Conservation (phyloP, 2,888 invertebrate genomes). For the Odontocerum albicorne region DNA sequence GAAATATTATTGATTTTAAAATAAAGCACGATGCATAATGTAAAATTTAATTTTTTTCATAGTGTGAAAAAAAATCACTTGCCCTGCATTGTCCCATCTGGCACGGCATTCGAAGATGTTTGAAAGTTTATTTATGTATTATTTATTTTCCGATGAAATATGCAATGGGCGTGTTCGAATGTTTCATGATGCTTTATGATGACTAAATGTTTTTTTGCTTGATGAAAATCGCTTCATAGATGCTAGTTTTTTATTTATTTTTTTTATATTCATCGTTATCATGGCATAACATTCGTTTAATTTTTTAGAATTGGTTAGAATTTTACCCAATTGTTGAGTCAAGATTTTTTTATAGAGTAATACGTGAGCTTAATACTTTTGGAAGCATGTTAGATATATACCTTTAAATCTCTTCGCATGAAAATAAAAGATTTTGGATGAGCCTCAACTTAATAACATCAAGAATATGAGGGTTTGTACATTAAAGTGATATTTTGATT, state of each 20-base stretch:
- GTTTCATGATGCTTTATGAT: conserved; percentile 2
- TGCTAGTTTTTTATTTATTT: not conserved
- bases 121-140: conserved; percentile 7
- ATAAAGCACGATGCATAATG: conserved; percentile 36
- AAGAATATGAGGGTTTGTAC: too few species aligned
- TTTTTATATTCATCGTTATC: not conserved
- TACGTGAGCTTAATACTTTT: too few species aligned
- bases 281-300: too few species aligned
- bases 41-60: conserved; percentile 27
- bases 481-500: too few species aligned
- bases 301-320: too few species aligned
- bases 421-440: too few species aligned
- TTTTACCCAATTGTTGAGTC: too few species aligned
- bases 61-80: conserved; percentile 22
- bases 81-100: conserved; percentile 36
- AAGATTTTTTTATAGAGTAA: too few species aligned
- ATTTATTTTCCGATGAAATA: conserved; percentile 28
- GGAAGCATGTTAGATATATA: too few species aligned
- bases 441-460: too few species aligned
- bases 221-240: conserved; percentile 9
- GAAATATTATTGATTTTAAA: conserved; percentile 30
- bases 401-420: too few species aligned
- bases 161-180: conserved; percentile 24
- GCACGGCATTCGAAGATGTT: conserved; percentile 31
- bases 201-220: conserved; percentile 4